Evolutionary conservation across 1,140 invertebrate genomes (phyloP).

Genomic region (Temnothorax curvispinosus): DNA sequence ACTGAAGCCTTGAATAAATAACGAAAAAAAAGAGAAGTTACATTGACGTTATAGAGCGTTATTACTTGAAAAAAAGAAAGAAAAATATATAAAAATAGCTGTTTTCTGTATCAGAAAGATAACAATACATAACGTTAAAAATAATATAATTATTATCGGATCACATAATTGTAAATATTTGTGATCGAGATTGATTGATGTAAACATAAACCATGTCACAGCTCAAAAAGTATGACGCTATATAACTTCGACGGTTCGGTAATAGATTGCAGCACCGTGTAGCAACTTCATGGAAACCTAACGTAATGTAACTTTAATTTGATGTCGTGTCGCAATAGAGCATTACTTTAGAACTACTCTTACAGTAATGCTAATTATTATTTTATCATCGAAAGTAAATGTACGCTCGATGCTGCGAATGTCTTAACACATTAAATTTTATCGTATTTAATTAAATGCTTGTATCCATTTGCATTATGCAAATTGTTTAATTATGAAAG

Average conservation of each 20-base stretch:
- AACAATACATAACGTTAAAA: background rate
- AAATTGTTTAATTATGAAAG: constrained; percentile 5
- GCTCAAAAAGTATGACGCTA: background rate
- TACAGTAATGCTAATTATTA: background rate
- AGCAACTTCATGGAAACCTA: background rate
- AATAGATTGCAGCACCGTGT: constrained; percentile 28
- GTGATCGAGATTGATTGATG: background rate
- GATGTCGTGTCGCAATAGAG: background rate
- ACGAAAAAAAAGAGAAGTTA: background rate
- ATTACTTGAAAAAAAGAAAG: background rate
- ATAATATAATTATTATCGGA: background rate
- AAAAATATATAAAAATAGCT: background rate
- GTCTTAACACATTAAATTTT: background rate
- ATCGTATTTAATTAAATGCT: background rate
- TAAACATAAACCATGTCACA: background rate
- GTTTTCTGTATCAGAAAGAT: background rate
- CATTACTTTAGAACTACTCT: background rate
- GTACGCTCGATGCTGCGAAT: background rate
- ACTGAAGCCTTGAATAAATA: background rate
- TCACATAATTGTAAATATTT: background rate
- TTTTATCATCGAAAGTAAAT: constrained; percentile 16
- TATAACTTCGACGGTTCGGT: background rate
- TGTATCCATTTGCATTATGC: background rate
- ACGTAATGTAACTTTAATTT: constrained; percentile 13
- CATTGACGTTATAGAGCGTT: background rate